Conservation (phyloP, 2,888 invertebrate species). For the Xanthia togata region DNA sequence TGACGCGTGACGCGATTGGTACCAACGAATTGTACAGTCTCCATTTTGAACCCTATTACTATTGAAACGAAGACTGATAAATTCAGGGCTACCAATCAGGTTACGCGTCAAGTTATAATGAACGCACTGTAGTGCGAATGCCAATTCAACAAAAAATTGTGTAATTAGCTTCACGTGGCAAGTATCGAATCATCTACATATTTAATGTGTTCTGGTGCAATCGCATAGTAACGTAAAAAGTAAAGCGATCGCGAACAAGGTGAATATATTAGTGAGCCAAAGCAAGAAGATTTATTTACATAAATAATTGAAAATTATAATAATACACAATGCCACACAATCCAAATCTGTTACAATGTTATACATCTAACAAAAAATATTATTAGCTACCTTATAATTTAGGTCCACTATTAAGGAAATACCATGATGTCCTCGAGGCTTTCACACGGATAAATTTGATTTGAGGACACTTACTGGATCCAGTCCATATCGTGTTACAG, state of each 20-base stretch:
- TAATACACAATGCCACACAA: constrained; percentile 59
- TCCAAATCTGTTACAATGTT: constrained; percentile 43
- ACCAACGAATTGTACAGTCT: no score
- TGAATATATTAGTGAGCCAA: constrained; percentile 6
- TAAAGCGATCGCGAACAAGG: neutral
- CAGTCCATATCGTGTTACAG: constrained; percentile 43
- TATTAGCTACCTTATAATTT: constrained; percentile 62
- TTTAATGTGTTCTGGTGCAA: neutral
- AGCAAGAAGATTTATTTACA: constrained; percentile 5
- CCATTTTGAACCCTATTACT: no score
- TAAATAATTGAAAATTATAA: constrained; percentile 26
- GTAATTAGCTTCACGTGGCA: neutral
- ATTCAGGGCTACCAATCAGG: no score
- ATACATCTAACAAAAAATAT: constrained; percentile 42
- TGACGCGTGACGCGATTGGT: no score
- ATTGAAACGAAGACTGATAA: no score
- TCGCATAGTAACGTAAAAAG: neutral
- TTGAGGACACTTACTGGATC: constrained; percentile 61
- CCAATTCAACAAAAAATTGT: neutral
- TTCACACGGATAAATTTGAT: constrained; percentile 44
- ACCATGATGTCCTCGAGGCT: constrained; percentile 42
- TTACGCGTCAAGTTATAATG: no score
- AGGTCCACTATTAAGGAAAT: constrained; percentile 54
- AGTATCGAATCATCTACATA: neutral
- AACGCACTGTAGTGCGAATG: neutral